Evolutionary conservation across 2,888 invertebrate genomes (phyloP), one percentile per base, ranked within the genome.

Genomic region (Eilema depressum): DNA sequence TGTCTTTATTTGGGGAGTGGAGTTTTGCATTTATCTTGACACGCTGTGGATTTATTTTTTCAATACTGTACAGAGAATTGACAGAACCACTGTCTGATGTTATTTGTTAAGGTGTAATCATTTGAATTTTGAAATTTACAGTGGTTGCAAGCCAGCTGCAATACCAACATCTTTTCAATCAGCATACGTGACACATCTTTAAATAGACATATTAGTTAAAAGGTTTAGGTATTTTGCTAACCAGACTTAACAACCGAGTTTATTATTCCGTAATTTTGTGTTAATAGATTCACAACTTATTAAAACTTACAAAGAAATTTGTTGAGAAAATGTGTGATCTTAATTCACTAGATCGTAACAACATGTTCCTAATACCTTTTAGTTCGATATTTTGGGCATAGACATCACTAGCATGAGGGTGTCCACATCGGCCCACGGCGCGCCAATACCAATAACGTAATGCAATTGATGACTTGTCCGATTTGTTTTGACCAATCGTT

Each of bases 401-500:
- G 10, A 61, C 68, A 72, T 33, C n/a, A n/a, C 37, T 11, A 30
- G 62, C n/a, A 65, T 59, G 70, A 77, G 77, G 78, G 78, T 81
- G 78, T 82, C 83, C 82, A 81, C 75, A 75, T 63, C 74, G 66
- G 66, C 74, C 75, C 75, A 66, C 68, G 65, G 61, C 75, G 71
- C 83, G 83, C 87, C 93, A 88, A 94, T 95, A 94, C 95, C 95
- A 95, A 95, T 95, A 95, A 93, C 89, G 83, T 86, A 75, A 56
- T 80, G 86, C 91, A 94, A 95, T 94, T 93, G 95, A 95, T 94
- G 95, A 86, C 91, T 89, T 89, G 92, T 93, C 93, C 89, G 95
- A 95, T 95, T 95, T 93, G 89, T 83, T 87, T 85, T 82, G 89
- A 86, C 88, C 88, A 88, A 86, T 89, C 93, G 90, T 94, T 89